Conservation (phyloP, 2,888 invertebrate genomes). For the Trissolcus japonicus region DNA sequence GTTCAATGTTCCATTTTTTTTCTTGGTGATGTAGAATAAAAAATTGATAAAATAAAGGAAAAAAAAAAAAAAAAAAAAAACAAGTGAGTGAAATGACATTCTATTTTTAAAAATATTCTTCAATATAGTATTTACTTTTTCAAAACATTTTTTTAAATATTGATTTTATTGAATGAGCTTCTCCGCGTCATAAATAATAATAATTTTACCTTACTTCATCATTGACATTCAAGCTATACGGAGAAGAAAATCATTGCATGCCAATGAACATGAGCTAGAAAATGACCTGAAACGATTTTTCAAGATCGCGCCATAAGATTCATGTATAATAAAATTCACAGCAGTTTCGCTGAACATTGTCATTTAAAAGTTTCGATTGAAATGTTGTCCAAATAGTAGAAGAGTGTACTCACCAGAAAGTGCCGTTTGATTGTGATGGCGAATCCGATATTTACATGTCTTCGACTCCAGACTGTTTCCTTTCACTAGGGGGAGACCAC, state of each 20-base stretch:
- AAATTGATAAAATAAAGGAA: no score
- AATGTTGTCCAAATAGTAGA: neutral
- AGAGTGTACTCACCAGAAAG: constrained; percentile 2
- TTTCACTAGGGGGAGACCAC: no score
- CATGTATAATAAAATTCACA: neutral
- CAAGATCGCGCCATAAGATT: neutral
- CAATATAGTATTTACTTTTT: no score
- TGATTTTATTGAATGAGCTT: constrained; percentile 9
- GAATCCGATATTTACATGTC: constrained; percentile 28
- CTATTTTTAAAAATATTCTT: no score
- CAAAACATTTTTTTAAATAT: neutral
- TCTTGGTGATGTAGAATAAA: no score
- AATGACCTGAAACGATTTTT: no score
- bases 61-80: no score
- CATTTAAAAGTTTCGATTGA: neutral
- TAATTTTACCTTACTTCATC: constrained; percentile 17
- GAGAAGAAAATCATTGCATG: constrained; percentile 39
- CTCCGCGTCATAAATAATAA: constrained; percentile 16
- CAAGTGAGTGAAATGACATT: no score
- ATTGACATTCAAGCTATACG: constrained; percentile 21
- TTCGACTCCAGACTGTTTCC: constrained; percentile 6
- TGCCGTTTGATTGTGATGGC: neutral
- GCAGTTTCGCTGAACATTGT: neutral
- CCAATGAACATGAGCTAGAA: constrained; percentile 2
- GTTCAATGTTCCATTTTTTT: no score